Conservation (phyloP, 2,797 vertebrate genomes). For the Semotilus atromaculatus region DNA sequence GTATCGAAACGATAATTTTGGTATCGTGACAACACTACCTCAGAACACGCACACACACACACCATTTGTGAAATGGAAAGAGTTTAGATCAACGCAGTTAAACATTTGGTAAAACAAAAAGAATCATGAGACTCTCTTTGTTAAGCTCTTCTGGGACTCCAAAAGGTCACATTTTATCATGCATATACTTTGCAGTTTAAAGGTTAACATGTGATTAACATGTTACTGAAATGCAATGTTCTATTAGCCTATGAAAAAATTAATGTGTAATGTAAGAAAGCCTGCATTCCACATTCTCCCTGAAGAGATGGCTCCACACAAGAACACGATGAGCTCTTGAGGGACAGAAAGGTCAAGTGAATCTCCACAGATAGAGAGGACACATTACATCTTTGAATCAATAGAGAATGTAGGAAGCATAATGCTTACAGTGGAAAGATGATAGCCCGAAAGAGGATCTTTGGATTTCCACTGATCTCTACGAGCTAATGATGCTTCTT, state of each 20-base stretch:
- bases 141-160: background rate
- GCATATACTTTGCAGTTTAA: background rate
- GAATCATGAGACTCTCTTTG: background rate
- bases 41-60: background rate
- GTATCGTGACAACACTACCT: too few relatives aligned
- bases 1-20: too few relatives aligned
- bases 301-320: constrained; percentile 20
- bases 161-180: constrained; percentile 18
- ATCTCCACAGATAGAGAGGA: constrained; percentile 29
- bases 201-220: constrained; percentile 3
- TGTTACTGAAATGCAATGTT: background rate
- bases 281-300: background rate
- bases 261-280: background rate
- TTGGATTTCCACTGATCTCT: constrained; percentile 38
- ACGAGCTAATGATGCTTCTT: constrained; percentile 22
- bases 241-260: background rate
- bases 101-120: background rate
- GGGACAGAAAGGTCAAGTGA: constrained; percentile 51
- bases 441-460: constrained; percentile 47
- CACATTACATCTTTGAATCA: constrained; percentile 48
- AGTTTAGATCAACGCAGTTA: background rate
- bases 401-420: constrained; percentile 48
- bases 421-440: constrained; percentile 48
- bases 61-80: constrained; percentile 15
- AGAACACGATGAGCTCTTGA: background rate